phyloP scores from a whole-genome alignment of 2,113 vertebrate genomes.

The Anarhynchus alexandrinus region DNA sequence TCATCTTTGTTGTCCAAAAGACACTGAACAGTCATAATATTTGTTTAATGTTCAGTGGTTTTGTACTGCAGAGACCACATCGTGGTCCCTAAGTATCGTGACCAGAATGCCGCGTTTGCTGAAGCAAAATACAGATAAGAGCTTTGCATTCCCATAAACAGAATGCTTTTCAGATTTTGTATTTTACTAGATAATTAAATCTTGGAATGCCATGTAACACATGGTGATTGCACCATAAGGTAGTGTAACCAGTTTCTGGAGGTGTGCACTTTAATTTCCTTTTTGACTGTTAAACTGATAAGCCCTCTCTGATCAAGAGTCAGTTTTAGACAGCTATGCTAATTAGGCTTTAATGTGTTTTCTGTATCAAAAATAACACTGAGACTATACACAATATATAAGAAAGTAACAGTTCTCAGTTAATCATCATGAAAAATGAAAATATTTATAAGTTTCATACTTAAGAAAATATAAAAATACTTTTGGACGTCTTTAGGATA shows the following conservation, averaged over 20 bases:
- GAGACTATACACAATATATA: background rate
- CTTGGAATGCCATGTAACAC: background rate
- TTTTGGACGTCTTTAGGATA: background rate
- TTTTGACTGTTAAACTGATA: background rate
- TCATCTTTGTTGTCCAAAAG: background rate
- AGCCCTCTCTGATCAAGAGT: background rate
- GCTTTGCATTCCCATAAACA: background rate
- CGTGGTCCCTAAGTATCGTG: fast-evolving
- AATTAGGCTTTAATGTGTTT: background rate
- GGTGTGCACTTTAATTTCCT: conserved; percentile 35
- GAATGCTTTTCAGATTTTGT: background rate
- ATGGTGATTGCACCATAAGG: background rate
- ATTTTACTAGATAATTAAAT: background rate
- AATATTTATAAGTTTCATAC: background rate
- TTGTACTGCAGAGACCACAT: background rate
- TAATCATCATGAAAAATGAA: background rate
- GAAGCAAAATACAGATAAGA: background rate
- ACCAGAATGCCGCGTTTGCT: background rate
- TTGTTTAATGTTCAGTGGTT: background rate
- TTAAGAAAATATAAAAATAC: background rate
- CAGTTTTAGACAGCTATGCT: background rate
- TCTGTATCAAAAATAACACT: background rate
- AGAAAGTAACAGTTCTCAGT: background rate
- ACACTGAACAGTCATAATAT: background rate
- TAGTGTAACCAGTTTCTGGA: conserved; percentile 14